These are phyloP conservation scores for Streblospio benedicti DNA, from an alignment of 1,140 invertebrate genomes.

Conservation along the genomic window DNA sequence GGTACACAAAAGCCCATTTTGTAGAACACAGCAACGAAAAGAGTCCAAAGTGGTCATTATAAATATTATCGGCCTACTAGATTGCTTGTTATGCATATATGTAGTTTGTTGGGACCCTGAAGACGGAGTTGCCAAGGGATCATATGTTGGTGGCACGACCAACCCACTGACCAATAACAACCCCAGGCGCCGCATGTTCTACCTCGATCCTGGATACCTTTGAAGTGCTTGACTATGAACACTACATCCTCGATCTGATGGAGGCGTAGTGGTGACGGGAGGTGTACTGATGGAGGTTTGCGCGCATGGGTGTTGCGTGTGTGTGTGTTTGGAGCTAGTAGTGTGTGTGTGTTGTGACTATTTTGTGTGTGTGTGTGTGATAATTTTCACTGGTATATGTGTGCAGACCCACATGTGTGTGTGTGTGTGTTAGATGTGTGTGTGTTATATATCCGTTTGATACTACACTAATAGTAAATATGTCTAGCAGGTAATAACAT, in stretches of 20 bases:
- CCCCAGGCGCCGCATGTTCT: not conserved
- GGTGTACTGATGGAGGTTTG: too few relatives aligned
- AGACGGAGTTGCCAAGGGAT: not conserved
- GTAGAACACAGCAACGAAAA: too few relatives aligned
- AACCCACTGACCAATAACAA: not conserved
- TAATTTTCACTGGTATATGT: not conserved
- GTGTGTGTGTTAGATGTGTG: not conserved
- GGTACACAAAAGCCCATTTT: too few relatives aligned
- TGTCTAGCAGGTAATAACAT: too few relatives aligned
- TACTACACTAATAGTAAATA: too few relatives aligned
- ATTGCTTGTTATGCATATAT: too few relatives aligned
- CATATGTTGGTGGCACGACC: not conserved
- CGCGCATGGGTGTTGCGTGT: too few relatives aligned
- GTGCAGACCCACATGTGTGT: not conserved
- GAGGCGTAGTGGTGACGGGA: not conserved
- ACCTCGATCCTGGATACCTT: conserved; percentile 1
- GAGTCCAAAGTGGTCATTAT: too few relatives aligned
- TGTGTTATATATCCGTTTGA: not conserved
- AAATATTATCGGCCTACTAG: too few relatives aligned
- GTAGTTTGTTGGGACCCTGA: too few relatives aligned
- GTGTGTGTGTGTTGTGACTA: not conserved
- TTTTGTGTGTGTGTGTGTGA: not conserved
- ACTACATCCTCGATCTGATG: not conserved
- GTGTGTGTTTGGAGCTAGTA: not conserved
- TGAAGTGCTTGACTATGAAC: conserved; percentile 6